Conservation (phyloP, 1,140 invertebrate genomes). For the Frieseomelitta varia region DNA sequence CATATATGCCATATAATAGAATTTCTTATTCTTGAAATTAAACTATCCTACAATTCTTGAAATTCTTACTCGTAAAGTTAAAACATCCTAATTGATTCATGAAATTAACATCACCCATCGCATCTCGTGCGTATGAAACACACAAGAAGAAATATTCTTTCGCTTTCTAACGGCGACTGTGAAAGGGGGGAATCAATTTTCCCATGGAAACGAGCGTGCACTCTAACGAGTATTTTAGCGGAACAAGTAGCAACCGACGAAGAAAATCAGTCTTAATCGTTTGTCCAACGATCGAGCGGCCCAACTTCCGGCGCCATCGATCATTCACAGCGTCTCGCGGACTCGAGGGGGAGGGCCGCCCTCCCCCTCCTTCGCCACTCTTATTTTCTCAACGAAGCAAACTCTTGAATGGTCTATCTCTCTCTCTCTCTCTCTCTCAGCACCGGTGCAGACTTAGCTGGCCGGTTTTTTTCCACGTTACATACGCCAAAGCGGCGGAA, state of each 20-base stretch:
- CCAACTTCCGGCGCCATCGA: constrained; percentile 38
- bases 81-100: too few relatives aligned
- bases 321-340: constrained; percentile 27
- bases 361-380: neutral
- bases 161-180: neutral
- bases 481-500: neutral
- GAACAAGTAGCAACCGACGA: neutral
- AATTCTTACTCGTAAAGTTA: too few relatives aligned
- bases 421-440: neutral
- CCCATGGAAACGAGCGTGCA: neutral
- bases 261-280: constrained; percentile 40
- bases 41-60: too few relatives aligned
- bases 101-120: too few relatives aligned
- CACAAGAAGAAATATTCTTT: too few relatives aligned
- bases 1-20: too few relatives aligned
- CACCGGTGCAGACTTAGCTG: neutral
- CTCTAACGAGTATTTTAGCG: neutral
- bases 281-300: constrained; percentile 18
- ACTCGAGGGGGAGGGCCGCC: neutral
- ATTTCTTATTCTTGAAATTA: too few relatives aligned
- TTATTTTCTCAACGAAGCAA: constrained; percentile 7
- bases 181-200: neutral
- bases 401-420: neutral
- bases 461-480: constrained; percentile 8
- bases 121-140: too few relatives aligned